phyloP scores from a whole-genome alignment of 2,888 invertebrate species.

The Pristionchus exspectatus region DNA sequence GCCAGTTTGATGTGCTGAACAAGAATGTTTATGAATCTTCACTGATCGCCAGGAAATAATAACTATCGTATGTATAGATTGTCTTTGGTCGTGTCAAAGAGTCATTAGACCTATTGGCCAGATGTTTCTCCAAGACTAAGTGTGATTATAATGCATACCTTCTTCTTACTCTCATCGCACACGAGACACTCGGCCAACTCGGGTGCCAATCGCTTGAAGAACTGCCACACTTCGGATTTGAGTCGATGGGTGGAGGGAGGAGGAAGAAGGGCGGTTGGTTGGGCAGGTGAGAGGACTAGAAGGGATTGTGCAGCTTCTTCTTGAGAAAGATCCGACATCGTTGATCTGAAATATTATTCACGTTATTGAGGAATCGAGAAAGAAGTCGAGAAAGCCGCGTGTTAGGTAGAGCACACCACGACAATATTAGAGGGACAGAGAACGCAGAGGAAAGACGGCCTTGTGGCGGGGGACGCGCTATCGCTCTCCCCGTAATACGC shows the following conservation, averaged over 20 bases:
- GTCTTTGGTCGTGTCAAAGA: no score
- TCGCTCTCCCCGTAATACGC: constrained; percentile 2
- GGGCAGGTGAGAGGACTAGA: background rate
- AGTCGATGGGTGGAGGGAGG: background rate
- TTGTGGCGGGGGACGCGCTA: background rate
- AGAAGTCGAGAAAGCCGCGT: no score
- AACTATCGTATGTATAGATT: no score
- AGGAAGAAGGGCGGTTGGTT: background rate
- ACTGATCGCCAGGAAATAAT: no score
- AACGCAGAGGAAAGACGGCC: background rate
- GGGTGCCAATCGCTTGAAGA: background rate
- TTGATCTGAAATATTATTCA: background rate
- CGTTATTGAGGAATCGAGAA: background rate
- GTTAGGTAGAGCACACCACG: no score
- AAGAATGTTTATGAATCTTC: no score
- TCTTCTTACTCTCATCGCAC: background rate
- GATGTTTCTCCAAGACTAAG: background rate
- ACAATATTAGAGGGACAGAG: background rate
- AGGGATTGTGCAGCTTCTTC: background rate
- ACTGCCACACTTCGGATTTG: constrained; percentile 1
- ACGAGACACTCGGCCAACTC: background rate
- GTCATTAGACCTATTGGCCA: no score
- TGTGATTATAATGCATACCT: background rate
- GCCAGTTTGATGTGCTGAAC: background rate
- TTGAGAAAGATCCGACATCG: background rate